Evolutionary conservation across 2,888 invertebrate genomes (phyloP).

Genomic region (Anthophora plumipes): DNA sequence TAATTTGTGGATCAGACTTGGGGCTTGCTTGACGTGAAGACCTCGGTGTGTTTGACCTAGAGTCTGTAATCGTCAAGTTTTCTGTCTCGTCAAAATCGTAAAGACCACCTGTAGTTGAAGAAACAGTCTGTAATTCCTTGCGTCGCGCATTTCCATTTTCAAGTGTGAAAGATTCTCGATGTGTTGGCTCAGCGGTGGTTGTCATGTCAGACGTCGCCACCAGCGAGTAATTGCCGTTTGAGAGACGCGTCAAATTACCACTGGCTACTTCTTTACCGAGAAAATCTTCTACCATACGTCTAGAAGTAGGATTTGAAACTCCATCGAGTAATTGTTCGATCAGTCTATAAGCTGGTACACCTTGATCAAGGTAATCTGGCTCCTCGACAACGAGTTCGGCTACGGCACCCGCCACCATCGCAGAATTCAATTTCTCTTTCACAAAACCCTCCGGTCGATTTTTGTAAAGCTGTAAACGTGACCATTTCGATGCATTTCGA

Average conservation of each 20-base stretch:
- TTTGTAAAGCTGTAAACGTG: slow-evolving; percentile 82
- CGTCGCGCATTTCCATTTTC: slow-evolving; percentile 67
- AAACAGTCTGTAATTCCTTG: slow-evolving; percentile 62
- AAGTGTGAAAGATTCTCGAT: slow-evolving; percentile 63
- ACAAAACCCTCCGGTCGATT: slow-evolving; percentile 85
- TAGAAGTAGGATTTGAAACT: slow-evolving; percentile 87
- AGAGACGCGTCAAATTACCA: slow-evolving; percentile 89
- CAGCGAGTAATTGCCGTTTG: slow-evolving; percentile 89
- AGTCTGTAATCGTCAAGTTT: slow-evolving; percentile 76
- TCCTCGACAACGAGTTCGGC: slow-evolving; percentile 90
- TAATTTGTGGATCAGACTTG: slow-evolving; percentile 67
- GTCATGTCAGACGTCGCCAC: slow-evolving; percentile 86
- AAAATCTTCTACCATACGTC: slow-evolving; percentile 87
- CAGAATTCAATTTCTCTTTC: slow-evolving; percentile 84
- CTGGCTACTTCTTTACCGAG: slow-evolving; percentile 89
- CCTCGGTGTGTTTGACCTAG: slow-evolving; percentile 77
- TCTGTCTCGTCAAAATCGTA: slow-evolving; percentile 78
- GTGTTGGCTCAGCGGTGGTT: slow-evolving; percentile 65
- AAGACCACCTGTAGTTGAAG: slow-evolving; percentile 61
- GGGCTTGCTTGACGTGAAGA: slow-evolving; percentile 79
- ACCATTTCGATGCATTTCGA: slow-evolving; percentile 92
- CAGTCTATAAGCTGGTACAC: slow-evolving; percentile 89
- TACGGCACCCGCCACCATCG: slow-evolving; percentile 88
- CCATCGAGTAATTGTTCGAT: slow-evolving; percentile 87
- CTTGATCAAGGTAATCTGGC: slow-evolving; percentile 89